A percentile compares a stretch with the other conserved stretches of the same genome.
phyloP scores from a whole-genome alignment of 2,888 invertebrate genomes.

The Pyralis farinalis region DNA sequence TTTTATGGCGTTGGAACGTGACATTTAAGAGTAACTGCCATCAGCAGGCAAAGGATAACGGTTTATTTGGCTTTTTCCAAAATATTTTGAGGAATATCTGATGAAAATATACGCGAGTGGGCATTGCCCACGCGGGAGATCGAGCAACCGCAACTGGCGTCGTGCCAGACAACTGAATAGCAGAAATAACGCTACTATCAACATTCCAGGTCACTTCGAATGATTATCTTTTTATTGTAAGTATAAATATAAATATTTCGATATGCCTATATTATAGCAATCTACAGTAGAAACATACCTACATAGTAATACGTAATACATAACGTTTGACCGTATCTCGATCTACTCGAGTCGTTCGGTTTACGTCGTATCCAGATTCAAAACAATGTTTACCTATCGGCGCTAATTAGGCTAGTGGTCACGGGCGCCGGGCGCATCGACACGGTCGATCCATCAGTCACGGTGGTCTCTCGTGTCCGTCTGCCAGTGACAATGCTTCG shows the following conservation, averaged over 20 bases:
- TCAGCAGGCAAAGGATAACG: no score
- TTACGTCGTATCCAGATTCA: not conserved
- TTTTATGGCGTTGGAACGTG: no score
- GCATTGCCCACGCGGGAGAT: conserved; percentile 55
- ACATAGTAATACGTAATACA: no score
- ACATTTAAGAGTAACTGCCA: no score
- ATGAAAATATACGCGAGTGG: conserved; percentile 51
- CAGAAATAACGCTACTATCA: conserved; percentile 77
- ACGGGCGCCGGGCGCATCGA: no score
- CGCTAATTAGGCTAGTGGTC: not conserved
- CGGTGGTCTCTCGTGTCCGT: not conserved
- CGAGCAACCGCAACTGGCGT: conserved; percentile 63
- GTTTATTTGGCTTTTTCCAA: not conserved
- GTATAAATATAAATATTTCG: conserved; percentile 11
- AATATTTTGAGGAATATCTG: conserved; percentile 26
- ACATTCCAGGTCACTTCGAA: conserved; percentile 76
- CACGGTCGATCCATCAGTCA: not conserved
- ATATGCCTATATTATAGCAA: no score
- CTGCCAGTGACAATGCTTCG: not conserved
- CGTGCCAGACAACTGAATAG: conserved; percentile 66
- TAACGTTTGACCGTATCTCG: no score
- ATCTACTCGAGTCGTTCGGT: no score
- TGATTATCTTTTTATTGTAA: conserved; percentile 64
- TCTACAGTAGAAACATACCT: no score
- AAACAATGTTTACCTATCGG: not conserved